These are phyloP conservation scores for Anseranas semipalmata DNA, from an alignment of 2,113 vertebrate species.

Conservation along the genomic window DNA sequence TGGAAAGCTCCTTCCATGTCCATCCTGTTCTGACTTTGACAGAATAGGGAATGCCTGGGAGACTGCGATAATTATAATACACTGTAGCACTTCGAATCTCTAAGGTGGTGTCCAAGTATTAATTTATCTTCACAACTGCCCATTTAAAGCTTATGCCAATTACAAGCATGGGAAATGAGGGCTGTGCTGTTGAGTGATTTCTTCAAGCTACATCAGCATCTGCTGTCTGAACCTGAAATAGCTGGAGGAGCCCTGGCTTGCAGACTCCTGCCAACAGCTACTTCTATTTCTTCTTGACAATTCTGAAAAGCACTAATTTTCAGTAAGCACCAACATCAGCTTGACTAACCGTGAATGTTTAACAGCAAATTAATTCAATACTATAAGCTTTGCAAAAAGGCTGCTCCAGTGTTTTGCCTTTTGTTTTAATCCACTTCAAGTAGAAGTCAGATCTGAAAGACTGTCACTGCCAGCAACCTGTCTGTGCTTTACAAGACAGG, in stretches of 20 bases:
- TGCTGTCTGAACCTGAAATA: conserved; percentile 10
- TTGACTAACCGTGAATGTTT: neutral
- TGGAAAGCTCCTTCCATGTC: neutral
- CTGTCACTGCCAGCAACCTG: neutral
- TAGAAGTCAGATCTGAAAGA: neutral
- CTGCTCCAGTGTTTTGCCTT: neutral
- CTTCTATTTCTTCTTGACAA: neutral
- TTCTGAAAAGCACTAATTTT: neutral
- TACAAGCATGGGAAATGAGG: neutral
- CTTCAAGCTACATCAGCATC: neutral
- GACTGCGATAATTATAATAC: neutral
- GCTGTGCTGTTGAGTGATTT: neutral
- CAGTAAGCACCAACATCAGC: neutral
- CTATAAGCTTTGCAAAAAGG: neutral
- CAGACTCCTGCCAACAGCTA: neutral
- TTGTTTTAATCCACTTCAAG: neutral
- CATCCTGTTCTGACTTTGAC: neutral
- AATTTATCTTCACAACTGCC: neutral
- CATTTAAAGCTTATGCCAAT: neutral
- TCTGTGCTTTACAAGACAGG: neutral
- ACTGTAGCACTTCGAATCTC: neutral
- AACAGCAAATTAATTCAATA: neutral
- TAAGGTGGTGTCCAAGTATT: neutral
- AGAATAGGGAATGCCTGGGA: neutral
- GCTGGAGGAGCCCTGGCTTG: neutral